phyloP scores from a whole-genome alignment of 2,113 vertebrate genomes.

The Corythaeola cristata region DNA sequence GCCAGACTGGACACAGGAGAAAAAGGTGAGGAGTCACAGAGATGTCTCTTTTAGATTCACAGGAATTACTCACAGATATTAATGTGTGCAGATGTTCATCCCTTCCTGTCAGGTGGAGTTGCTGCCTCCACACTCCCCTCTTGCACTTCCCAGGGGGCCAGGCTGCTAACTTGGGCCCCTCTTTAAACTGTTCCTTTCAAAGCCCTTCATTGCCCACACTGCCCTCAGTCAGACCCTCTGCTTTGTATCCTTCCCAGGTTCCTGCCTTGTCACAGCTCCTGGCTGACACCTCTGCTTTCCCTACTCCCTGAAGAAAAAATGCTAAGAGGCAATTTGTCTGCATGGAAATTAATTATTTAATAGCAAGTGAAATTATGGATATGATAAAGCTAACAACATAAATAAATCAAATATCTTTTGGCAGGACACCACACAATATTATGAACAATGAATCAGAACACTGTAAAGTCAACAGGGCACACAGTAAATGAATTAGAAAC shows the following conservation, averaged over 20 bases:
- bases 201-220: neutral
- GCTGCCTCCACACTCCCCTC: neutral
- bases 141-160: neutral
- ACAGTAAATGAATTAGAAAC: neutral
- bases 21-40: neutral
- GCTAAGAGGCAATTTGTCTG: neutral
- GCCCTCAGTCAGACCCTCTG: neutral
- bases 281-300: neutral
- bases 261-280: neutral
- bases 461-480: neutral
- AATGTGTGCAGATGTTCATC: neutral
- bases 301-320: neutral
- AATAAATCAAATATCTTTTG: neutral
- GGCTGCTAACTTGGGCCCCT: neutral
- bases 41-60: neutral
- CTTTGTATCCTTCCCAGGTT: neutral
- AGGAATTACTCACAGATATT: neutral
- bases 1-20: neutral
- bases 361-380: neutral
- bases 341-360: neutral
- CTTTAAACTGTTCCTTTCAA: neutral
- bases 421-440: neutral
- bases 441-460: neutral
- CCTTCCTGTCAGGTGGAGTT: neutral
- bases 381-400: neutral